Evolutionary conservation across 2,888 invertebrate species (phyloP).

Genomic region (Barypeithes pellucidus): DNA sequence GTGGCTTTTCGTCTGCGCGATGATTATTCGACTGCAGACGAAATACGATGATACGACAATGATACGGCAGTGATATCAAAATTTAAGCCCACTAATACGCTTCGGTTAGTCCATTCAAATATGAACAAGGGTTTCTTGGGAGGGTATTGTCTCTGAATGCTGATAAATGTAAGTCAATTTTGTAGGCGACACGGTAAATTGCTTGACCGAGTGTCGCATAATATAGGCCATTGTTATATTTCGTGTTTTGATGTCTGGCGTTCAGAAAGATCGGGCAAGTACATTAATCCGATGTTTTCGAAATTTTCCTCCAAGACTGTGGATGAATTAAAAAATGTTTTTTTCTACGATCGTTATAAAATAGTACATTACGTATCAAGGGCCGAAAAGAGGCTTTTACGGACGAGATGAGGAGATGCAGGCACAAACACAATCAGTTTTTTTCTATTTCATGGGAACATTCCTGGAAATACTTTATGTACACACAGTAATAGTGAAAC

Average conservation of each 20-base stretch:
- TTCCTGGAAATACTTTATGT: too few relatives aligned
- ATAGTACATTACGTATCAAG: too few relatives aligned
- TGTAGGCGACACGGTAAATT: conserved; percentile 25
- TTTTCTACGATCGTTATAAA: too few relatives aligned
- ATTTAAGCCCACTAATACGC: conserved; percentile 34
- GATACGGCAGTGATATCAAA: conserved; percentile 26
- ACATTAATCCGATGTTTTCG: too few relatives aligned
- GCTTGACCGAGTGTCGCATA: conserved; percentile 26
- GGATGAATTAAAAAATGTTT: not conserved
- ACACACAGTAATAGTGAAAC: too few relatives aligned
- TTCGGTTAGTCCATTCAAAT: conserved; percentile 42
- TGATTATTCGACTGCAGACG: conserved; percentile 32
- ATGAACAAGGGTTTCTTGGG: conserved; percentile 37
- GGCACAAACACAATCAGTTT: too few relatives aligned
- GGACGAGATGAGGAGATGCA: too few relatives aligned
- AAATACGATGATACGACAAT: conserved; percentile 31
- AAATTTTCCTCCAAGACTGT: too few relatives aligned
- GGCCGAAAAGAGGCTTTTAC: too few relatives aligned
- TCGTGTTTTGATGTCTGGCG: not conserved
- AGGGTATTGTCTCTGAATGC: conserved; percentile 39
- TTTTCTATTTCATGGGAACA: too few relatives aligned
- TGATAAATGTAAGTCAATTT: conserved; percentile 39
- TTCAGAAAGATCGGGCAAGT: not conserved
- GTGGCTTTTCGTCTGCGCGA: conserved; percentile 29
- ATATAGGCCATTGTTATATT: conserved; percentile 1